Evolutionary conservation across 2,888 invertebrate genomes (phyloP), one percentile per base, ranked within the genome.

Genomic region (Acanthococcus lagerstroemiae): DNA sequence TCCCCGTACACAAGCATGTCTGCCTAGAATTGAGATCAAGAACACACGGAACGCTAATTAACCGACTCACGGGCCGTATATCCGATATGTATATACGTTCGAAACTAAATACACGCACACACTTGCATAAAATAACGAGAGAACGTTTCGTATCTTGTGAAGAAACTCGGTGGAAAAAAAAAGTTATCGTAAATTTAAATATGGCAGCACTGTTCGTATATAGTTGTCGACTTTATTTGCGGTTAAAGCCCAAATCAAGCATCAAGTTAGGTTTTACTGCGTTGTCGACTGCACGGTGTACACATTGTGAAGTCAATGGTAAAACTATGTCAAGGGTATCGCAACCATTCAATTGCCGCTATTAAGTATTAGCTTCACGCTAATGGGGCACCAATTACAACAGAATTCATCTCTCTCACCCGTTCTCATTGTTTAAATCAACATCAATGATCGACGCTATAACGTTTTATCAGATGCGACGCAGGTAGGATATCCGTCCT

Each of bases 301-400:
- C 63, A 63, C 37, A 54, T 63, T 63, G 52, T 63, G 63, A 63
- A 63, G 63, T 63, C 52, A 52, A 63, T 63, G 50, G 63, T 63
- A 63, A n/a, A n/a, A 63, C 63, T 63, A 52, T 63, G 63, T 63
- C 63, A 63, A 63, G 63, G 63, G 63, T 63, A 63, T 63, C 22
- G 63, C 54, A 63, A 52, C 52, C 63, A 63, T 63, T 63, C 63
- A 63, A 50, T 63, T 52, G 44, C 63, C 19, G 57, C 57, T 52
- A 63, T 63, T 63, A 54, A 63, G 63, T 54, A 63, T 63, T 63
- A 63, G 63, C 63, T 63, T 54, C 63, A 63, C 63, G 63, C 54
- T 63, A 63, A 63, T 63, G 63, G 63, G 63, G 63, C 54, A 63
- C 63, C 63, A 63, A 63, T 63, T 63, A 63, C 63, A 52, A 63